A percentile compares a stretch with the other conserved stretches of the same genome.
phyloP scores from a whole-genome alignment of 2,888 invertebrate genomes.

The Aphrophora alni region DNA sequence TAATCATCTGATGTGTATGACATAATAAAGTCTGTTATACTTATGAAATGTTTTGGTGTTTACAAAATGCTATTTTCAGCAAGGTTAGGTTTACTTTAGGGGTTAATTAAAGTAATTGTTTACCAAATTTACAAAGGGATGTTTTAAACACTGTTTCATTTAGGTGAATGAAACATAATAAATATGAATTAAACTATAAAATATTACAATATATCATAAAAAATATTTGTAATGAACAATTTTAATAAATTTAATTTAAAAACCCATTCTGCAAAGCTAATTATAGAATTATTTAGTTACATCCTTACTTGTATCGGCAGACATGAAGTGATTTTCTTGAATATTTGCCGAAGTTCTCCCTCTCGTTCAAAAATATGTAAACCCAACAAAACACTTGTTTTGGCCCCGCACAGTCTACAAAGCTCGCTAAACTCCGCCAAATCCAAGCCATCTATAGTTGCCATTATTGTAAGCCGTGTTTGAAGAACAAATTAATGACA shows the following conservation, averaged over 20 bases:
- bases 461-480: background rate
- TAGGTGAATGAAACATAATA: too few relatives aligned
- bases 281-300: background rate
- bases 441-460: constrained; percentile 25
- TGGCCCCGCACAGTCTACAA: constrained; percentile 59
- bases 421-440: constrained; percentile 54
- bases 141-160: too few relatives aligned
- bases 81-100: too few relatives aligned
- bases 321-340: constrained; percentile 65
- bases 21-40: too few relatives aligned
- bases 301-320: constrained; percentile 63
- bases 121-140: too few relatives aligned
- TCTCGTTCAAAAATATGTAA: constrained; percentile 60
- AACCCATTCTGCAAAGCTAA: background rate
- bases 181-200: too few relatives aligned
- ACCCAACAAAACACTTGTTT: constrained; percentile 58
- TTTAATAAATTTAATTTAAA: constrained; percentile 13
- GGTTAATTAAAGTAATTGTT: too few relatives aligned
- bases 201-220: too few relatives aligned
- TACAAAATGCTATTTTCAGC: too few relatives aligned
- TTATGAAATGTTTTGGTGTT: too few relatives aligned
- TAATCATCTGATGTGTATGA: too few relatives aligned
- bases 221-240: too few relatives aligned
- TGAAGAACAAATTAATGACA: background rate
- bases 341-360: constrained; percentile 61